Evolutionary conservation across 2,888 invertebrate genomes (phyloP).

Genomic region (Taphrorychus bicolor): DNA sequence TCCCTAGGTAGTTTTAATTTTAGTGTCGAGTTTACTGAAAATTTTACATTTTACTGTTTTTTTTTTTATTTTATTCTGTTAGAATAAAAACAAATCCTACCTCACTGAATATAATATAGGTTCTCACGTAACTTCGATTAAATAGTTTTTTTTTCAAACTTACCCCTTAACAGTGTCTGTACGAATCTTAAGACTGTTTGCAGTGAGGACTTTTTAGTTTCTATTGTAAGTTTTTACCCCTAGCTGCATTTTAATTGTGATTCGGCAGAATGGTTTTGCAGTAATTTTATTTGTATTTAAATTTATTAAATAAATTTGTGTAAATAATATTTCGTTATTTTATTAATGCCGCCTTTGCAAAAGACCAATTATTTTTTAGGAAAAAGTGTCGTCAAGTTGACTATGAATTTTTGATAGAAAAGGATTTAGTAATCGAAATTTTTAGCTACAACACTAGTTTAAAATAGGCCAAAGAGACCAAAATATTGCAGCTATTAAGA

Average conservation of each 20-base stretch:
- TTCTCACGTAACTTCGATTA: neutral
- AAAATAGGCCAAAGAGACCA: no score
- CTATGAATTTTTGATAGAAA: no score
- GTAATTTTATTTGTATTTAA: conserved; percentile 54
- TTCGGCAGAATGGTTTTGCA: conserved; percentile 52
- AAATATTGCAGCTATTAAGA: no score
- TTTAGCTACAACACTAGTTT: no score
- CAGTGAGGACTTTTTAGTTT: conserved; percentile 12
- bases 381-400: no score
- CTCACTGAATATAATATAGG: conserved; percentile 51
- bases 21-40: conserved; percentile 32
- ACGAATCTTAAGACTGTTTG: conserved; percentile 11
- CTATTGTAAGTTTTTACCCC: conserved; percentile 46
- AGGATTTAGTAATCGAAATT: no score
- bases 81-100: conserved; percentile 57
- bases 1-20: conserved; percentile 45
- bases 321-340: conserved; percentile 51
- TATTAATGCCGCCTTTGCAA: no score
- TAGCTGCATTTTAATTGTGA: conserved; percentile 54
- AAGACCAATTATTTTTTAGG: no score
- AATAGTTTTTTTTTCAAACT: neutral
- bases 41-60: conserved; percentile 36
- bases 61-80: conserved; percentile 45
- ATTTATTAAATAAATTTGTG: conserved; percentile 55
- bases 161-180: conserved; percentile 1